These are phyloP conservation scores for Linepithema humile DNA, from an alignment of 1,140 invertebrate genomes.

Conservation along the genomic window DNA sequence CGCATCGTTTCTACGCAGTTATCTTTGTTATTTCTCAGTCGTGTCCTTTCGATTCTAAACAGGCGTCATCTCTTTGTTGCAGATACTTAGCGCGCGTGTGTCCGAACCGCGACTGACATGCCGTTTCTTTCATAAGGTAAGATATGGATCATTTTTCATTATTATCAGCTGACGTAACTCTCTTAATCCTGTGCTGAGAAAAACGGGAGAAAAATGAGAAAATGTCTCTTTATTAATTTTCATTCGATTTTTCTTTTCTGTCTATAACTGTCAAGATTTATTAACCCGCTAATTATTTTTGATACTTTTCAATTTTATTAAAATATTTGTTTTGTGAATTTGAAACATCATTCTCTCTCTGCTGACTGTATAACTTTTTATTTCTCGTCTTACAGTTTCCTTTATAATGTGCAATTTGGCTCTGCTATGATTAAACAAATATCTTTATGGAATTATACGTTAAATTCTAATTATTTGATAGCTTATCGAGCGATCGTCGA, in stretches of 20 bases:
- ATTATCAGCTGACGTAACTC: background rate
- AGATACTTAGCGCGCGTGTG: slow-evolving; percentile 78
- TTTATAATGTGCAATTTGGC: background rate
- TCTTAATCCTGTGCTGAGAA: background rate
- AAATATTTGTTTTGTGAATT: background rate
- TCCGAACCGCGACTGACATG: slow-evolving; percentile 76
- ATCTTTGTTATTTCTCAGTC: slow-evolving; percentile 19
- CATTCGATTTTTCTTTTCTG: background rate
- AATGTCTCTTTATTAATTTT: background rate
- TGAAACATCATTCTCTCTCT: background rate
- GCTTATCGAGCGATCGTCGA: slow-evolving; percentile 18
- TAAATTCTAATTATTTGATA: background rate
- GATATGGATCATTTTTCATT: background rate
- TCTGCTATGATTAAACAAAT: background rate
- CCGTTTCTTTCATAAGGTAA: slow-evolving; percentile 75
- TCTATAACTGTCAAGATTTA: background rate
- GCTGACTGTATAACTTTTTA: background rate
- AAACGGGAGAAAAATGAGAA: background rate
- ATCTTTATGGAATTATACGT: background rate
- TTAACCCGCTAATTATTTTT: background rate
- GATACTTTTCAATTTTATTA: background rate
- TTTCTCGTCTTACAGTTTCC: background rate
- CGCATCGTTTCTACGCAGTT: background rate
- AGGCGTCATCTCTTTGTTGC: slow-evolving; percentile 63
- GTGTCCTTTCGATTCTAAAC: slow-evolving; percentile 1